Percentiles rank a stretch among this genome's conserved stretches.
phyloP scores from a whole-genome alignment of 2,888 invertebrate species.

The Brachyptera putata region DNA sequence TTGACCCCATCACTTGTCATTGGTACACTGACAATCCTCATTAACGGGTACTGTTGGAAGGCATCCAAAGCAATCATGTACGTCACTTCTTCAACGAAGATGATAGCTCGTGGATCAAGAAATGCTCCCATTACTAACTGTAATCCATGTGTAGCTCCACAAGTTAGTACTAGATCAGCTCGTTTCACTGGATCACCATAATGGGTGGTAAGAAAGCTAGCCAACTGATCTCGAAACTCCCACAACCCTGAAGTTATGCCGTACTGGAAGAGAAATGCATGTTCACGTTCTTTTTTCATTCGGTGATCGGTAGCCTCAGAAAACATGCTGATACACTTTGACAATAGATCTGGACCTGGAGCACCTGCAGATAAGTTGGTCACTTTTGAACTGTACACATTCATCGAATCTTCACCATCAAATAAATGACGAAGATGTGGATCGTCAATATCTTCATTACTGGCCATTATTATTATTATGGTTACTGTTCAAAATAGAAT shows the following conservation, averaged over 20 bases:
- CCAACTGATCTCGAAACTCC: constrained; percentile 48
- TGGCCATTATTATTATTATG: background rate
- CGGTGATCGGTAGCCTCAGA: constrained; percentile 48
- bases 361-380: constrained; percentile 52
- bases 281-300: constrained; percentile 45
- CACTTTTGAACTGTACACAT: constrained; percentile 47
- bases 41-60: constrained; percentile 52
- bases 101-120: constrained; percentile 50
- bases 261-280: constrained; percentile 51
- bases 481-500: too few species aligned
- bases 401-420: constrained; percentile 36
- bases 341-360: constrained; percentile 51
- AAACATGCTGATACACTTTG: constrained; percentile 47
- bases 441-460: constrained; percentile 19
- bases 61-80: constrained; percentile 58
- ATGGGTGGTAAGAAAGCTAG: constrained; percentile 46
- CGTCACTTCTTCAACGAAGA: constrained; percentile 62
- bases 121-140: constrained; percentile 52
- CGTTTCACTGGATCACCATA: constrained; percentile 48
- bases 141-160: constrained; percentile 58
- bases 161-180: constrained; percentile 53
- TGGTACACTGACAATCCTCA: constrained; percentile 51
- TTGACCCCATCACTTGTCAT: constrained; percentile 52
- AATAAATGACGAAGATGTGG: constrained; percentile 27
- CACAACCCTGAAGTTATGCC: constrained; percentile 50